phyloP scores from a whole-genome alignment of 2,888 invertebrate genomes.

The Mylabris sibirica region DNA sequence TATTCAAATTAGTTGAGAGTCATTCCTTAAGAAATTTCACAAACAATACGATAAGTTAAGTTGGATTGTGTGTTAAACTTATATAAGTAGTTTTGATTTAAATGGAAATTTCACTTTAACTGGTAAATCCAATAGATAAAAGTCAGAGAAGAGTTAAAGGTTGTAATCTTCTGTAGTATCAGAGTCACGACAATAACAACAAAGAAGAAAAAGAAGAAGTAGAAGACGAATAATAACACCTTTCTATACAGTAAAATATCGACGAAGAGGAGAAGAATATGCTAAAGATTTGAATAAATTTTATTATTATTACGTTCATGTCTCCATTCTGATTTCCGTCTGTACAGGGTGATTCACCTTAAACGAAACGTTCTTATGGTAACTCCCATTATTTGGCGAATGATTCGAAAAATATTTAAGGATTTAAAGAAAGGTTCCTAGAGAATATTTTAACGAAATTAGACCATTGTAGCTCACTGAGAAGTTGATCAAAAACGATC shows the following conservation, averaged over 20 bases:
- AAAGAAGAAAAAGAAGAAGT: background rate
- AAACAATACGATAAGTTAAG: too few relatives aligned
- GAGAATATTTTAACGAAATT: too few relatives aligned
- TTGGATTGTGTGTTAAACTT: background rate
- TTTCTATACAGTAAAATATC: background rate
- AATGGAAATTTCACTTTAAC: slow-evolving; percentile 8
- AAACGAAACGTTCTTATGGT: too few relatives aligned
- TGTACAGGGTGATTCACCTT: too few relatives aligned
- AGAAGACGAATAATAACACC: background rate
- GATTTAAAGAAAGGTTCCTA: too few relatives aligned
- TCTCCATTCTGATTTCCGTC: background rate
- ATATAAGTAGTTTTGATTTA: background rate
- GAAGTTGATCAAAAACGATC: too few relatives aligned
- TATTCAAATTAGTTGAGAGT: background rate
- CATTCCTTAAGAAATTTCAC: too few relatives aligned
- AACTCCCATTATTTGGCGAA: too few relatives aligned
- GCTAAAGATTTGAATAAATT: background rate
- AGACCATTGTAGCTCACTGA: too few relatives aligned
- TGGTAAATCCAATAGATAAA: background rate
- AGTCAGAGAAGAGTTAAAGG: background rate
- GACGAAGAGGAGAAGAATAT: background rate
- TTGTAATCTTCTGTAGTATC: background rate
- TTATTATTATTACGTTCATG: background rate
- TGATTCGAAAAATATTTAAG: too few relatives aligned
- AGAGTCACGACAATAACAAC: background rate